Evolutionary conservation across 1,140 invertebrate genomes (phyloP), one percentile per base, ranked within the genome.

Genomic region (Drosophila pseudoobscura): DNA sequence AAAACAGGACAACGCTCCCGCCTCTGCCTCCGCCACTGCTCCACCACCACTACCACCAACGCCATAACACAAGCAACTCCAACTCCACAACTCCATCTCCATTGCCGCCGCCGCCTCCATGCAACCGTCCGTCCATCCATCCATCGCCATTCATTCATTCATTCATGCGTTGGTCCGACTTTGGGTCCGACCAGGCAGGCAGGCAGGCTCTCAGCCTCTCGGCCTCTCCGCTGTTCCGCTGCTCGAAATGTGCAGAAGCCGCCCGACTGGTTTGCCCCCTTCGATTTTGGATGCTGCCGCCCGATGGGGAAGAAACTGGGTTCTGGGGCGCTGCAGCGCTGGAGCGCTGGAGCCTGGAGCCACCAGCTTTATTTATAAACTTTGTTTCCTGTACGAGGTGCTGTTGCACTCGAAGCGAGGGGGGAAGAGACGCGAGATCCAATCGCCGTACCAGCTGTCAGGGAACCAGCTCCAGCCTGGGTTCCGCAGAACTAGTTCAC

Each of bases 161-260:
- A 87, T 87, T 87, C 83, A 88, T 85, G 75, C 76, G 62, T 75
- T 78, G 56, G 29, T 72, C 43, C 35, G 35, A 39, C 35, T 41
- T 11, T 39, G 39, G 59, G 56, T 45, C 45, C 46, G 26, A 59
- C 52, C 55, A 61, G 47, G 54, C 78, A 59, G 57, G 51, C 35
- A 39, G 11, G 11, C 9, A 39, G 35, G 35, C 35, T 39, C 35
- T 39, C 35, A 11, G 35, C 11, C 35, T 35, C 29, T 31, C 7
- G 6, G 35, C 35, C 9, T 39, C 11, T 54, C 61, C 46, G 52
- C 59, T 73, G 49, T 55, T 49, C 62, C 35, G 73, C 84, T 87
- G 85, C 78, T 84, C 68, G 43, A 87, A 89, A 90, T 82, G 78
- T 87, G 80, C 87, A 90, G 85, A 88, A 89, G 87, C 85, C 78